phyloP scores from a whole-genome alignment of 2,797 vertebrate genomes.

The Ctenopoma multispine region DNA sequence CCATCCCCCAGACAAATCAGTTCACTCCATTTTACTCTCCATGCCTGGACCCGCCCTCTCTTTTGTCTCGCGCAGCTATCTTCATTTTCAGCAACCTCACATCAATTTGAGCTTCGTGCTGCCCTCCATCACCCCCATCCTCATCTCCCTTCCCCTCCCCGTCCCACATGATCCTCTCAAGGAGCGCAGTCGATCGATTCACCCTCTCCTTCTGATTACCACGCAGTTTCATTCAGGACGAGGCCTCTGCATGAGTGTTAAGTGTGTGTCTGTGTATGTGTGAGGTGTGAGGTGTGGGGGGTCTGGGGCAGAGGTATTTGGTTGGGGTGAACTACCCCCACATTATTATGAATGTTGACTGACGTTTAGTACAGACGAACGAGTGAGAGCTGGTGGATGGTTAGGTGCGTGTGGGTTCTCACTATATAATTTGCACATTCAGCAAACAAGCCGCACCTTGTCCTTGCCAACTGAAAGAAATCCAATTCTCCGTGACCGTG shows the following conservation, averaged over 20 bases:
- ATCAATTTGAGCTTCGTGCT: slow-evolving; percentile 56
- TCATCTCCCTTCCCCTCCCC: neutral
- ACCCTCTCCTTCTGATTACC: slow-evolving; percentile 64
- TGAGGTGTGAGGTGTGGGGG: slow-evolving; percentile 13
- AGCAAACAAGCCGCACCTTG: slow-evolving; percentile 53
- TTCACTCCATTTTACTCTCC: slow-evolving; percentile 45
- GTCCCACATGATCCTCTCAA: slow-evolving; percentile 44
- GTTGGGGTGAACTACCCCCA: slow-evolving; percentile 5
- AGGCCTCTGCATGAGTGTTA: slow-evolving; percentile 21
- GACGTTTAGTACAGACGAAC: slow-evolving; percentile 49
- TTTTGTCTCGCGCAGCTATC: slow-evolving; percentile 68
- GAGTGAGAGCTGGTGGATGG: slow-evolving; percentile 11
- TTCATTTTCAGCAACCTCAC: slow-evolving; percentile 72
- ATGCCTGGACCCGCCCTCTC: slow-evolving; percentile 52
- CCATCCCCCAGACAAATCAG: slow-evolving; percentile 71
- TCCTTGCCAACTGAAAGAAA: slow-evolving; percentile 27
- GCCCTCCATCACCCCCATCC: slow-evolving; percentile 3
- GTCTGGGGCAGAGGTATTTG: slow-evolving; percentile 36
- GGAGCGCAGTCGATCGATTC: slow-evolving; percentile 60
- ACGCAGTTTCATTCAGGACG: slow-evolving; percentile 63
- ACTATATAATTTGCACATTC: slow-evolving; percentile 59
- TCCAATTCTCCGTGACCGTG: slow-evolving; percentile 1
- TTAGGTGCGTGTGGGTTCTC: neutral
- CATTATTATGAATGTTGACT: slow-evolving; percentile 43
- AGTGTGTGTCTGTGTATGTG: neutral